phyloP scores from a whole-genome alignment of 2,113 vertebrate species.

The Symphodus melops region DNA sequence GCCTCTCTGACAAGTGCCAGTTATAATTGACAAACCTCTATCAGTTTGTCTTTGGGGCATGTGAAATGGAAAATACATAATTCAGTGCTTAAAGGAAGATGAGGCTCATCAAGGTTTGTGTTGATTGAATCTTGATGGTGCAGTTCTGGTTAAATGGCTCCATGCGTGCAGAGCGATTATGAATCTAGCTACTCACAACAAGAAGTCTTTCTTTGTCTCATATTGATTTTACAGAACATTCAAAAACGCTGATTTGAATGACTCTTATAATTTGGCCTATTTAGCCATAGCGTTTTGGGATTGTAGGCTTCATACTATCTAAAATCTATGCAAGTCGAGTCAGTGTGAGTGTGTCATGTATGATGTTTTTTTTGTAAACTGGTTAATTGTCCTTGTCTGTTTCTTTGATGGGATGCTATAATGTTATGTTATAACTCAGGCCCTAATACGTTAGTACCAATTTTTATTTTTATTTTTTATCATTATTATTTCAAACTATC shows the following conservation, averaged over 20 bases:
- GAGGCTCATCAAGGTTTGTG: slow-evolving; percentile 29
- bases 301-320: no score
- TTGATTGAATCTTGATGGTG: slow-evolving; percentile 32
- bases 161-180: background rate
- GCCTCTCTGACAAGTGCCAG: slow-evolving; percentile 24
- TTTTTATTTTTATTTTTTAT: no score
- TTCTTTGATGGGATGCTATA: no score
- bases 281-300: no score
- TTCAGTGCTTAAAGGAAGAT: slow-evolving; percentile 14
- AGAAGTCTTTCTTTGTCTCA: background rate
- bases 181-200: background rate
- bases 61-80: slow-evolving; percentile 59
- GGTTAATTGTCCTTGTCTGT: no score
- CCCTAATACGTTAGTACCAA: no score
- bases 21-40: slow-evolving; percentile 51
- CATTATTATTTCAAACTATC: background rate
- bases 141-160: slow-evolving; percentile 11
- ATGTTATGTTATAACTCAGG: no score
- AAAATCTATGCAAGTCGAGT: no score
- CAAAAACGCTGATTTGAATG: background rate
- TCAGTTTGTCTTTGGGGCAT: slow-evolving; percentile 43
- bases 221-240: background rate
- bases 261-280: background rate
- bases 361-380: no score
- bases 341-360: no score